Evolutionary conservation across 2,888 invertebrate species (phyloP), one percentile per base, ranked within the genome.

Genomic region (Ochropleura plecta): DNA sequence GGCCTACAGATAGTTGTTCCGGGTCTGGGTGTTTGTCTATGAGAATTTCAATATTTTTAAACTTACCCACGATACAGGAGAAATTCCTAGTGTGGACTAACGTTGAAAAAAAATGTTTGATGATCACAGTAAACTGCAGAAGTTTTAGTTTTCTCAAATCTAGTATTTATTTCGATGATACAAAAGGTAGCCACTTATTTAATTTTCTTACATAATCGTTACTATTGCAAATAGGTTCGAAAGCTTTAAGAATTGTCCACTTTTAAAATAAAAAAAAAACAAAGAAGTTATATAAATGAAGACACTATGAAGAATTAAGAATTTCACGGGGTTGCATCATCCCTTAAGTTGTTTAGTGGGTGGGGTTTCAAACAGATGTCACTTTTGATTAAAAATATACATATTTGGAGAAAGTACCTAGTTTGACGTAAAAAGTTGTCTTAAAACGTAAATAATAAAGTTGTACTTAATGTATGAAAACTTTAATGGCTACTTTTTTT

Each of bases 301-400:
- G 40, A 44, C 0, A 0, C 14, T 18, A n/a, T 44, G 18, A 75
- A 30, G 16, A 46, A 20, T 46, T 40, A 18, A 3, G 46, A 8
- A n/a, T 73, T 73, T 44, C n/a, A 5, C 51, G 76, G 75, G 57
- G 44, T 53, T 46, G 63, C 20, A 53, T 64, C 14, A 64, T 63
- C 10, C 18, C 18, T 14, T 42, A n/a, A 44, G 10, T 51, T 70
- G 14, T 53, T 63, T 14, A 20, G n/a, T 44, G n/a, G 62, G 44
- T 51, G 16, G 14, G 18, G 14, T 40, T 10, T 18, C 14, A 51
- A 10, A 40, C 64, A 42, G 40, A 48, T 74, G 20, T 63, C 76
- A 75, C 18, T 72, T 55, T 48, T 49, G 0, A 73, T 57, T 73
- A 30, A 73, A 72, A 59, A 53, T n/a, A 1, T 3, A 30, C 51